phyloP scores from a whole-genome alignment of 2,888 invertebrate genomes.

The Aquatica leii region DNA sequence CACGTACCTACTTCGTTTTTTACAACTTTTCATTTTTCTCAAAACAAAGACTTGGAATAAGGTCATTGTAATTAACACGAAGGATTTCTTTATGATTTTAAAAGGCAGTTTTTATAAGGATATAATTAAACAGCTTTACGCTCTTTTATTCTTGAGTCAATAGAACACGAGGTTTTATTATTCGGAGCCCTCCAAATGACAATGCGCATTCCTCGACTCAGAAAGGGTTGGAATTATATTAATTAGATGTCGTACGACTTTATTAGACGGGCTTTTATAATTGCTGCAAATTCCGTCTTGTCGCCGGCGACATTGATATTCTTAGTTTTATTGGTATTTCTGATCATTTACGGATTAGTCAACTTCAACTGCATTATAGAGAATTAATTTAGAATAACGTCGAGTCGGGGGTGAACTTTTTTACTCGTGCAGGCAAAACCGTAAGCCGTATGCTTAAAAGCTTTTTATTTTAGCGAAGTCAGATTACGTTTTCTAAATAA shows the following conservation, averaged over 20 bases:
- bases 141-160: slow-evolving; percentile 49
- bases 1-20: slow-evolving; percentile 25
- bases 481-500: no score
- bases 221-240: slow-evolving; percentile 55
- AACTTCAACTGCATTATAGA: slow-evolving; percentile 12
- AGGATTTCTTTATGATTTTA: slow-evolving; percentile 44
- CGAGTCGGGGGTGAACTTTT: no score
- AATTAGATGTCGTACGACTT: slow-evolving; percentile 55
- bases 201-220: slow-evolving; percentile 51
- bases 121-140: slow-evolving; percentile 54
- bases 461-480: no score
- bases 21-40: slow-evolving; percentile 28
- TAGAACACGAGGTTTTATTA: slow-evolving; percentile 48
- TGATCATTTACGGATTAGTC: slow-evolving; percentile 20
- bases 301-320: slow-evolving; percentile 36
- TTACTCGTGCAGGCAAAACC: no score
- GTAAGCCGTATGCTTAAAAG: no score
- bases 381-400: no score
- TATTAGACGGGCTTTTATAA: slow-evolving; percentile 46
- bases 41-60: slow-evolving; percentile 29
- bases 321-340: slow-evolving; percentile 29
- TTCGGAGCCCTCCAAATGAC: slow-evolving; percentile 50
- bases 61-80: slow-evolving; percentile 46
- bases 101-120: slow-evolving; percentile 50
- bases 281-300: slow-evolving; percentile 35